phyloP scores from a whole-genome alignment of 2,113 vertebrate genomes.

The Motacilla alba region DNA sequence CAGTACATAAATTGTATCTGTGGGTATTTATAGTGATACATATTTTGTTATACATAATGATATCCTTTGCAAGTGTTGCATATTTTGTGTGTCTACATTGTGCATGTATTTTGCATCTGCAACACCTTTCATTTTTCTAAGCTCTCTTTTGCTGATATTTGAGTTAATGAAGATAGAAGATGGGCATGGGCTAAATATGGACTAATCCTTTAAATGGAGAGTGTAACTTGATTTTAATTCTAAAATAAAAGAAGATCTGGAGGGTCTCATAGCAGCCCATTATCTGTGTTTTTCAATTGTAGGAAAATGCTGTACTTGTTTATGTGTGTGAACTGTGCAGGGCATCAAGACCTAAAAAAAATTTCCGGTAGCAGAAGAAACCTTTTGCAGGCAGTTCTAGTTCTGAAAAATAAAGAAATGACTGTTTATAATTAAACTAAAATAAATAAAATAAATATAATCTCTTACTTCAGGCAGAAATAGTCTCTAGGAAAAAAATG shows the following conservation, averaged over 20 bases:
- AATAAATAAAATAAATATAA: not conserved
- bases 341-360: not conserved
- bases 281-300: constrained; percentile 33
- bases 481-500: not conserved
- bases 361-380: not conserved
- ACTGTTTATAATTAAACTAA: not conserved
- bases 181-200: not conserved
- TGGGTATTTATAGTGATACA: not conserved
- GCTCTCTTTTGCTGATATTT: constrained; percentile 27
- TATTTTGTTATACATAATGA: not conserved
- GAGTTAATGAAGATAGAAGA: not conserved
- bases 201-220: constrained; percentile 11
- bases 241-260: constrained; percentile 30
- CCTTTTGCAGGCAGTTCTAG: not conserved
- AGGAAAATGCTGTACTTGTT: constrained; percentile 8
- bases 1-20: not conserved
- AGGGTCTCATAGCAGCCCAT: constrained; percentile 9
- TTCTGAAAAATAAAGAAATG: not conserved
- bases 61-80: not conserved
- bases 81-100: not conserved
- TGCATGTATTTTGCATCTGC: not conserved
- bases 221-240: constrained; percentile 19
- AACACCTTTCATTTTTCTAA: constrained; percentile 15
- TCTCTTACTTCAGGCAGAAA: not conserved
- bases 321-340: not conserved